Evolutionary conservation across 1,140 invertebrate species (phyloP).

Genomic region (Steinernema khuongi): DNA sequence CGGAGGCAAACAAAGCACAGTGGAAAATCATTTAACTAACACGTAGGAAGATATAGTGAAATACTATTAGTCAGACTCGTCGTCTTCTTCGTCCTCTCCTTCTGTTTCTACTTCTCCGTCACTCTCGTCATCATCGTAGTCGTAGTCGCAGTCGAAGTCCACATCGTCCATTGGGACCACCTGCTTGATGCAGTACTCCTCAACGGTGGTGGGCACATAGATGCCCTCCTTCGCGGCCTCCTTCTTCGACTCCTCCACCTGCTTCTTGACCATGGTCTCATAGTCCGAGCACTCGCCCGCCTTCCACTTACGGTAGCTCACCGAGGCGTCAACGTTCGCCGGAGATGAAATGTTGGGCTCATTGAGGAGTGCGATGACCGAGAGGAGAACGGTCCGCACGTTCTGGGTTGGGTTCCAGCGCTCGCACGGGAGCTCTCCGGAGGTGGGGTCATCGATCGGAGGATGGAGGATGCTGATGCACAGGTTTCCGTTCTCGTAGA

Average conservation of each 20-base stretch:
- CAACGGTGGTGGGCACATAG: not conserved
- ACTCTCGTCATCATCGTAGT: not conserved
- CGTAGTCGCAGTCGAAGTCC: not conserved
- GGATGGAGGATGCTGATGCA: not conserved
- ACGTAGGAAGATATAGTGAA: too few species aligned
- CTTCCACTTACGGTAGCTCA: not conserved
- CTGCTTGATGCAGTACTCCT: not conserved
- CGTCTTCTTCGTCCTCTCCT: not conserved
- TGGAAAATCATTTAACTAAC: too few species aligned
- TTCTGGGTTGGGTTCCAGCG: not conserved
- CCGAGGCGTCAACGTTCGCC: not conserved
- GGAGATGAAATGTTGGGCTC: too few species aligned
- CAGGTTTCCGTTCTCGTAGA: not conserved
- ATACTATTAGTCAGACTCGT: too few species aligned
- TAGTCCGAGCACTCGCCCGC: not conserved
- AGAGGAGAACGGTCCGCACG: constrained; percentile 26
- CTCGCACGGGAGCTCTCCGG: not conserved
- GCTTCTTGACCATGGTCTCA: constrained; percentile 16
- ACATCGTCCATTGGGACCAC: constrained; percentile 57
- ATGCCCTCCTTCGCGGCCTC: not conserved
- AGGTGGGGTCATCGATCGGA: not conserved
- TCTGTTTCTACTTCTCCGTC: not conserved
- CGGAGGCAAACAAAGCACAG: too few species aligned
- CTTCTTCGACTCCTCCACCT: not conserved
- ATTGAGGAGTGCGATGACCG: not conserved